Evolutionary conservation across 2,113 vertebrate species (phyloP).

Genomic region (Onychostruthus taczanowskii): DNA sequence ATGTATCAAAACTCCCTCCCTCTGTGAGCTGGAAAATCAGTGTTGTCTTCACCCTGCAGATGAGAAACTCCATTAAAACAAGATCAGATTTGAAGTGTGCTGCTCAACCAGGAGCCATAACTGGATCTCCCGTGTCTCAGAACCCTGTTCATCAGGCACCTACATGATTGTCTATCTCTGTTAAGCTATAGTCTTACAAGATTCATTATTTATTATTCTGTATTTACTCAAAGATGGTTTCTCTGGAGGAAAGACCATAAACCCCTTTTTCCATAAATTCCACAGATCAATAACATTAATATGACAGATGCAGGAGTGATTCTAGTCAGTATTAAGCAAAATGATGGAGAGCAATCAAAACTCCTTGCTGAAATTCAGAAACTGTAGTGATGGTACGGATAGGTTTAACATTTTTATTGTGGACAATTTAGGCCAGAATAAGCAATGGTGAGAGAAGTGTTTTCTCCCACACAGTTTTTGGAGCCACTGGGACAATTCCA

Average conservation of each 20-base stretch:
- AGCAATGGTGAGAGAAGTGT: background rate
- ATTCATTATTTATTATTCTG: background rate
- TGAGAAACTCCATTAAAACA: background rate
- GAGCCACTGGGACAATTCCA: background rate
- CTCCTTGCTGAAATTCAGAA: background rate
- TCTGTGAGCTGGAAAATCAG: background rate
- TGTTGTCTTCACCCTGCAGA: background rate
- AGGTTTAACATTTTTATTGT: background rate
- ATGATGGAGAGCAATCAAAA: background rate
- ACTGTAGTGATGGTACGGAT: background rate
- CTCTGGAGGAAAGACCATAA: background rate
- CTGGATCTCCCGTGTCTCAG: background rate
- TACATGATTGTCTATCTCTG: background rate
- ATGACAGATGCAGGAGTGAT: background rate
- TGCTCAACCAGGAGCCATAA: background rate
- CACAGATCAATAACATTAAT: background rate
- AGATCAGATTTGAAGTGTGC: background rate
- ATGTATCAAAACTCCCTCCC: background rate
- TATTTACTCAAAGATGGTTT: background rate
- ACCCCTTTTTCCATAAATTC: background rate
- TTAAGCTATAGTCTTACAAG: background rate
- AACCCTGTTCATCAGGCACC: background rate
- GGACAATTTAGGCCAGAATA: background rate
- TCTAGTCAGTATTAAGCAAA: background rate
- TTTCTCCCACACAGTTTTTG: background rate